A percentile compares a stretch with the other conserved stretches of the same genome.
These are phyloP conservation scores for Molossus molossus DNA, from an alignment of 2,797 vertebrate species.

Conservation along the genomic window DNA sequence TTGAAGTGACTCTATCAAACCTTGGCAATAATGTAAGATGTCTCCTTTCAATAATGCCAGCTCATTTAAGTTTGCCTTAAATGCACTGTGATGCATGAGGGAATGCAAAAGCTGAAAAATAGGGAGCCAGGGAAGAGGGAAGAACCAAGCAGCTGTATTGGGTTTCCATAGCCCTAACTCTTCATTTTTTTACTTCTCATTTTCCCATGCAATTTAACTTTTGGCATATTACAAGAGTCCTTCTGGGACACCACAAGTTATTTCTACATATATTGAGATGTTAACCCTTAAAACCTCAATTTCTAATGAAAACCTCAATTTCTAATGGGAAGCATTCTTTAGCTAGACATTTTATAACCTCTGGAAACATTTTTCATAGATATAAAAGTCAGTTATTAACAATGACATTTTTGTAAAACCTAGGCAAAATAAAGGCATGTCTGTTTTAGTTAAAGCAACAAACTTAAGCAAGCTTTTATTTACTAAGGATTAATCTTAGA, in stretches of 20 bases:
- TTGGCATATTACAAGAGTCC: background rate
- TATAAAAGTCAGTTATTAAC: background rate
- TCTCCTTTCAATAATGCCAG: background rate
- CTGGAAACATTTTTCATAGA: background rate
- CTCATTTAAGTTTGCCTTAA: background rate
- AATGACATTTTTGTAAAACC: background rate
- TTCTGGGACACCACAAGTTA: background rate
- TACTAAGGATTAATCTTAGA: background rate
- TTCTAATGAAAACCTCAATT: background rate
- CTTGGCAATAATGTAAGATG: background rate
- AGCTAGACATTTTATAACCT: background rate
- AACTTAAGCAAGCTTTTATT: background rate
- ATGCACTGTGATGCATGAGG: background rate
- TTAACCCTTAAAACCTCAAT: background rate
- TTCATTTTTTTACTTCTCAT: background rate
- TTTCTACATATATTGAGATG: background rate
- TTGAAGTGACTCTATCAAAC: background rate
- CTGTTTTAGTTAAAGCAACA: background rate
- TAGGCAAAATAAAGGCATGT: background rate
- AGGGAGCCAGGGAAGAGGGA: background rate
- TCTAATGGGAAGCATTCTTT: background rate
- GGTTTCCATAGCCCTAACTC: background rate
- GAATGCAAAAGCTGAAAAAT: background rate
- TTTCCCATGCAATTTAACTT: background rate
- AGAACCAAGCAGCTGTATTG: background rate